Percentiles rank a stretch among this genome's conserved stretches.
These are phyloP conservation scores for Epinotia demarniana DNA, from an alignment of 2,888 invertebrate genomes.

Conservation along the genomic window DNA sequence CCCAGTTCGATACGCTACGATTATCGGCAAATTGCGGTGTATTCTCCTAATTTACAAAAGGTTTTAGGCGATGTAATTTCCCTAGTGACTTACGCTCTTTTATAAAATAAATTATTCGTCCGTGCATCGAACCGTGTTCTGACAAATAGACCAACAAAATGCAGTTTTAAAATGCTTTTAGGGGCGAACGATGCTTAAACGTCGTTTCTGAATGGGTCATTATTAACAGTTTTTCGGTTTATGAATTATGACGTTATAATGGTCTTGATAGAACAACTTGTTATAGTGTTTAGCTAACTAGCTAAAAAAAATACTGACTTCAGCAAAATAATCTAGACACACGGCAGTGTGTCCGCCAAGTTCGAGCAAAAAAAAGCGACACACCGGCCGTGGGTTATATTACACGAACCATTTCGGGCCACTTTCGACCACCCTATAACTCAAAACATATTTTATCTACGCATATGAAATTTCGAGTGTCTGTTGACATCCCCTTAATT, in stretches of 20 bases:
- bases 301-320: too few species aligned
- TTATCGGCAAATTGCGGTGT: slow-evolving; percentile 27
- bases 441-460: too few species aligned
- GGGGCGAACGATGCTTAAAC: slow-evolving; percentile 17
- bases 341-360: too few species aligned
- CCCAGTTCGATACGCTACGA: slow-evolving; percentile 31
- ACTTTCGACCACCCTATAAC: too few species aligned
- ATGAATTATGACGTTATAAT: not conserved
- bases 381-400: too few species aligned
- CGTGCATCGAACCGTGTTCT: slow-evolving; percentile 14
- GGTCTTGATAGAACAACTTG: not conserved
- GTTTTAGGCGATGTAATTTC: not conserved
- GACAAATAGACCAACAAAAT: slow-evolving; percentile 32
- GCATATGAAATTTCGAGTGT: too few species aligned
- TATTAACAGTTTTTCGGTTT: not conserved
- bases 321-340: too few species aligned
- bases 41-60: slow-evolving; percentile 1
- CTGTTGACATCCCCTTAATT: too few species aligned
- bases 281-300: not conserved
- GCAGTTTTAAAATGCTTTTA: slow-evolving; percentile 24
- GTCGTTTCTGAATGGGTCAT: not conserved
- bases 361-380: too few species aligned
- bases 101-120: not conserved
- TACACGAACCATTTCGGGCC: too few species aligned
- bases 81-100: not conserved